Conservation (phyloP, 2,888 invertebrate genomes). For the Hedychridium roseum region DNA sequence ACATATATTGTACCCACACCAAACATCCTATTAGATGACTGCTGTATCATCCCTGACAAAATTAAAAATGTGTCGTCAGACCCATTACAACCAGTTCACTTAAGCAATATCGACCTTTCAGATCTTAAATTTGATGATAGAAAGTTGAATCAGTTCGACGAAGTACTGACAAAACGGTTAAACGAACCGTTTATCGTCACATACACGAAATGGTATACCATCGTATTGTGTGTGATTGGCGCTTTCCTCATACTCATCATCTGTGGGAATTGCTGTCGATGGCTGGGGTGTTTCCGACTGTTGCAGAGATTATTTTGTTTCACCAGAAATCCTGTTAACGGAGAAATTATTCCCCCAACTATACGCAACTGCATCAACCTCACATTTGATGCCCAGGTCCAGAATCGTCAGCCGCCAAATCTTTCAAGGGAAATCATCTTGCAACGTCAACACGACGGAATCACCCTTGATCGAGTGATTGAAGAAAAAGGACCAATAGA, state of each 20-base stretch:
- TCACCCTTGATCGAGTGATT: no score
- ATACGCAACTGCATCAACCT: constrained; percentile 33
- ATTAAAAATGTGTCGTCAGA: no score
- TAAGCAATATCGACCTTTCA: constrained; percentile 27
- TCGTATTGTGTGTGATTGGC: constrained; percentile 10
- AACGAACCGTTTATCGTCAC: constrained; percentile 24
- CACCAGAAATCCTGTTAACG: constrained; percentile 6
- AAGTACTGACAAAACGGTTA: constrained; percentile 23
- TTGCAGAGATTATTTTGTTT: constrained; percentile 14
- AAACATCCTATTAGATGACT: no score
- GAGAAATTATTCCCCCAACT: constrained; percentile 24
- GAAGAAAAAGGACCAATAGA: no score
- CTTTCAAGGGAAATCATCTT: no score
- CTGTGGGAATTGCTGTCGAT: constrained; percentile 8
- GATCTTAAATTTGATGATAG: constrained; percentile 30
- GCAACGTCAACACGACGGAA: no score
- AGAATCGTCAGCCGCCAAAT: not conserved
- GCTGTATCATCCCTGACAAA: no score
- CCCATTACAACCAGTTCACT: no score
- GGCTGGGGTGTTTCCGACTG: constrained; percentile 12
- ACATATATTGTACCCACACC: no score
- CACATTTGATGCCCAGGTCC: constrained; percentile 26
- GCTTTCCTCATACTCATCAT: constrained; percentile 9
- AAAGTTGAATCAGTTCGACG: constrained; percentile 31
- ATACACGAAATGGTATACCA: constrained; percentile 29